A percentile compares a stretch with the other conserved stretches of the same genome.
Evolutionary conservation across 2,888 invertebrate genomes (phyloP).

Genomic region (Sesamia inferens): DNA sequence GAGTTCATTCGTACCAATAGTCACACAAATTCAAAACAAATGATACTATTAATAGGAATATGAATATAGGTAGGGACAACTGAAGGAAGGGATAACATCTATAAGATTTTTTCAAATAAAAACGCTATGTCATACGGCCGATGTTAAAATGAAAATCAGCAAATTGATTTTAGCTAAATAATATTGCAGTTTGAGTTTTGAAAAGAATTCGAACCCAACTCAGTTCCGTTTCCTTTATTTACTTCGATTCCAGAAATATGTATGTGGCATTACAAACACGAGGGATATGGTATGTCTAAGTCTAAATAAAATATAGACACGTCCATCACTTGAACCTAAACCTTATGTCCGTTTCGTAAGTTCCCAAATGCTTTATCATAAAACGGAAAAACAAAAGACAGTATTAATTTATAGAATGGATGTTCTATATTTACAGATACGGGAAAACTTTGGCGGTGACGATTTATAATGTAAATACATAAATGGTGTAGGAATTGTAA

Average conservation of each 20-base stretch:
- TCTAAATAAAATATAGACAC: conserved; percentile 19
- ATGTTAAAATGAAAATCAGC: neutral
- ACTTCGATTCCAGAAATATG: neutral
- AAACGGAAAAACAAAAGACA: conserved; percentile 14
- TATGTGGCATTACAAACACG: conserved; percentile 5
- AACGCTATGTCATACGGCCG: neutral
- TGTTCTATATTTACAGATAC: conserved; percentile 19
- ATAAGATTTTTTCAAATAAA: neutral
- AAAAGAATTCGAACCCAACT: neutral
- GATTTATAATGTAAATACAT: conserved; percentile 22
- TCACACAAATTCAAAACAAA: neutral
- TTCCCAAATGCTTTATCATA: conserved; percentile 7
- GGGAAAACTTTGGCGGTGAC: conserved; percentile 10
- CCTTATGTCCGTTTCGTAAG: neutral
- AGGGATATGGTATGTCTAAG: neutral
- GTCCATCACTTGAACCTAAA: conserved; percentile 18
- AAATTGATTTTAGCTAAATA: neutral
- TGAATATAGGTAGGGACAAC: neutral
- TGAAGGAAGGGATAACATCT: neutral
- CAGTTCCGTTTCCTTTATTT: neutral
- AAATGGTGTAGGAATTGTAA: conserved; percentile 10
- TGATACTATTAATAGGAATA: no score
- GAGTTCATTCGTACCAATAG: neutral
- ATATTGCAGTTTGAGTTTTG: neutral
- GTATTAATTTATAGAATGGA: neutral